Evolutionary conservation across 1,140 invertebrate species (phyloP), one percentile per base, ranked within the genome.

Genomic region (Chironomus striatipennis): DNA sequence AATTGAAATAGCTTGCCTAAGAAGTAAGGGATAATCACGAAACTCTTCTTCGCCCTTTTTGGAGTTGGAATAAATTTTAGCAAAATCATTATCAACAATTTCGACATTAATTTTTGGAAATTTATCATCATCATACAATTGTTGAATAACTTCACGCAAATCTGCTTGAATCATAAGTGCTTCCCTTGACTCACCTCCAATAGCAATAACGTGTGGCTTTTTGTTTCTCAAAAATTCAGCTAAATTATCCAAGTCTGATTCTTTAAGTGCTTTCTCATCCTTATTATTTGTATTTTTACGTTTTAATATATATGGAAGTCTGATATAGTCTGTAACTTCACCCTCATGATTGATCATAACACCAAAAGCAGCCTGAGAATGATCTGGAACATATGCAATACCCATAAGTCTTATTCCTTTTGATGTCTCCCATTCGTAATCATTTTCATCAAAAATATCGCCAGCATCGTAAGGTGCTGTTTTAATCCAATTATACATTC

Each of bases 401-500:
- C 92, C 91, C 86, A 99, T 88, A 0, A 98, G 90, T 42, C 94
- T 86, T 0, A 98, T 84, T 18, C 96, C 95, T 83, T 93, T 91
- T 7, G 87, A 86, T 0, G 91, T 91, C 76, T 95, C 93, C 92
- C 93, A 96, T 73, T 96, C 94, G 74, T 97, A 94, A 74, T 96
- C 94, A 74, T 97, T 94, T 76, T 96, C 94, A 0, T 80, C 77
- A 73, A 91, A 88, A 0, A 90, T 89, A 76, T 92, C 89, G 74
- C 91, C 88, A 0, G 89, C 88, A 74, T 87, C 88, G 78, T 94
- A 98, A 0, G 96, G 96, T 0, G 94, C 93, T 43, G 95, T 87
- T 83, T 97, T 95, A 4, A 98, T 84, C 93, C 93, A 97, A 79
- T 96, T 93, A 79, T 94, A 94, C 73, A 98, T 85, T 79, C 94